Conservation (phyloP, 30 jellyfish, hydroid and myxozoan genomes). For the Aurelia aurita complex sp. Pacific region DNA sequence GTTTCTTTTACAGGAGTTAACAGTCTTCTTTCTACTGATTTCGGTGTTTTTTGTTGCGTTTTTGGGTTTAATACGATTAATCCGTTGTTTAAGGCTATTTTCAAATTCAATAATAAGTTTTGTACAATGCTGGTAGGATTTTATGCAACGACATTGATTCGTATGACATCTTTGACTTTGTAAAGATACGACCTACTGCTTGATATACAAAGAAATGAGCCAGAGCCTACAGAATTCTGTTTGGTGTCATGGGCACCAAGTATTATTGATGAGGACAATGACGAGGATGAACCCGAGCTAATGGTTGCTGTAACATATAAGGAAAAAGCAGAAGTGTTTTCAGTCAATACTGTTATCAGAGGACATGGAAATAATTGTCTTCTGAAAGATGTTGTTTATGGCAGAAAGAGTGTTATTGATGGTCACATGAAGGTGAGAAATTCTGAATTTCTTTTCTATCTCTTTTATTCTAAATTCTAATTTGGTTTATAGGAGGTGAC, state of each 20-base stretch:
- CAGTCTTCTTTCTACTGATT: too few relatives aligned
- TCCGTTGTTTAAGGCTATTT: too few relatives aligned
- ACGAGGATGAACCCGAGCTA: slow-evolving; percentile 57
- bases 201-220: slow-evolving; percentile 20
- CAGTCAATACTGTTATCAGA: slow-evolving; percentile 40
- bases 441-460: too few relatives aligned
- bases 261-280: slow-evolving; percentile 37
- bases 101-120: too few relatives aligned
- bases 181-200: slow-evolving; percentile 3
- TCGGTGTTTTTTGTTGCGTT: too few relatives aligned
- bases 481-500: too few relatives aligned
- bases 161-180: slow-evolving; percentile 13
- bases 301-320: slow-evolving; percentile 73
- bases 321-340: slow-evolving; percentile 58
- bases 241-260: slow-evolving; percentile 87
- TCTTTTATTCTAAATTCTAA: too few relatives aligned
- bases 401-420: slow-evolving; percentile 37
- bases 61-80: too few relatives aligned
- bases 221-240: slow-evolving; percentile 32
- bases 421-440: slow-evolving; percentile 79
- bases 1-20: too few relatives aligned
- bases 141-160: too few relatives aligned
- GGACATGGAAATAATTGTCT: slow-evolving; percentile 19
- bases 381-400: slow-evolving; percentile 39
- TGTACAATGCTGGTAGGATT: too few relatives aligned